phyloP scores from a whole-genome alignment of 2,113 vertebrate genomes.

The Leiothrix lutea region DNA sequence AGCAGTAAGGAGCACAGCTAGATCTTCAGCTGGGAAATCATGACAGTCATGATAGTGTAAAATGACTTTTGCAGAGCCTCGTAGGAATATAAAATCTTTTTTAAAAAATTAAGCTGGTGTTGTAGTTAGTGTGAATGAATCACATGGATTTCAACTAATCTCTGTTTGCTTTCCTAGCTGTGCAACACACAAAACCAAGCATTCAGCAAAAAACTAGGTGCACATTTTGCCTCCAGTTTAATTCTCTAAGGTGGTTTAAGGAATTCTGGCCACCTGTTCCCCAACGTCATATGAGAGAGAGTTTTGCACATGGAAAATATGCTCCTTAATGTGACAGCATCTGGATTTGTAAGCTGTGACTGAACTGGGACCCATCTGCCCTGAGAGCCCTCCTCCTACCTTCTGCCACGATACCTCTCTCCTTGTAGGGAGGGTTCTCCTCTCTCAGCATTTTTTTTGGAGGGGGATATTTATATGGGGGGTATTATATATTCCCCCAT shows the following conservation, averaged over 20 bases:
- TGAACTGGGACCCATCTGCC: background rate
- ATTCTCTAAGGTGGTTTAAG: background rate
- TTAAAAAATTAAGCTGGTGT: background rate
- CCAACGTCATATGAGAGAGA: background rate
- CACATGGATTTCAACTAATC: background rate
- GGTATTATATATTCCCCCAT: background rate
- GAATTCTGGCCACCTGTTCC: background rate
- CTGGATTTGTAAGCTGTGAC: background rate
- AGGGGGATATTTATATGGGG: background rate
- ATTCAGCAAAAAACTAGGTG: background rate
- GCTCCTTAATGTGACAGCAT: background rate
- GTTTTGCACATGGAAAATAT: background rate
- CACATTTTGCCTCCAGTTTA: background rate
- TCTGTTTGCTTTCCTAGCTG: background rate
- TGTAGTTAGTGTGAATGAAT: background rate
- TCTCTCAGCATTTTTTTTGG: background rate
- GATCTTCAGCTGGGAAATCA: background rate
- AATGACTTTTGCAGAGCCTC: background rate
- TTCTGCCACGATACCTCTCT: background rate
- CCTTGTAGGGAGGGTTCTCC: background rate
- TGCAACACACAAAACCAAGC: background rate
- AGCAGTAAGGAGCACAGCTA: background rate
- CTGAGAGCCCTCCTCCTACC: background rate
- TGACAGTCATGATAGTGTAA: background rate
- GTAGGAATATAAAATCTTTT: background rate